Evolutionary conservation across 1,140 invertebrate species (phyloP).

Genomic region (Cepaea nemoralis): DNA sequence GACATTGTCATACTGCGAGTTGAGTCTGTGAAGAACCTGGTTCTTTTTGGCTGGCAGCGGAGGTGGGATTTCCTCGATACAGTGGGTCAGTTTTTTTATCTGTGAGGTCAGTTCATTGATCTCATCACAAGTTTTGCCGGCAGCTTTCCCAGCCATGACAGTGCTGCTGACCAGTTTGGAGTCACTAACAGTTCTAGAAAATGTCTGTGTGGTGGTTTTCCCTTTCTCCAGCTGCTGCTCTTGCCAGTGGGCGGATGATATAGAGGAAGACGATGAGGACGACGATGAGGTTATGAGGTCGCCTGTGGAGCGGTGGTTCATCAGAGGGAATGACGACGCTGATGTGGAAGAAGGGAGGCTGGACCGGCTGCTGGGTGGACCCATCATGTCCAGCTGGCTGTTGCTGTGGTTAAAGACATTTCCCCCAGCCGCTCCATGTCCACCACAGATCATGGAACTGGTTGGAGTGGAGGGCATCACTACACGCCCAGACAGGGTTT

Average conservation of each 20-base stretch:
- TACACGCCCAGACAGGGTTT: constrained; percentile 23
- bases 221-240: constrained; percentile 21
- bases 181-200: constrained; percentile 31
- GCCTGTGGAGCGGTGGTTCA: constrained; percentile 21
- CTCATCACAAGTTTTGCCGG: constrained; percentile 56
- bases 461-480: not conserved
- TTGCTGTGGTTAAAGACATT: not conserved
- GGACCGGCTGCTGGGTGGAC: not conserved
- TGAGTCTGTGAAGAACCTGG: constrained; percentile 75
- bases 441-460: constrained; percentile 4
- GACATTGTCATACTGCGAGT: constrained; percentile 83
- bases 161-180: constrained; percentile 37
- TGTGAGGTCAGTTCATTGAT: constrained; percentile 65
- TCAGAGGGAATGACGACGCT: constrained; percentile 20
- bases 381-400: not conserved
- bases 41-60: constrained; percentile 84
- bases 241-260: not conserved
- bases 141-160: not conserved
- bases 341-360: not conserved
- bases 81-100: constrained; percentile 64
- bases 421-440: not conserved
- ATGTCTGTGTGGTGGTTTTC: constrained; percentile 22
- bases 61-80: constrained; percentile 72
- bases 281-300: constrained; percentile 19
- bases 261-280: constrained; percentile 25